Evolutionary conservation across 2,888 invertebrate genomes (phyloP).

Genomic region (Zaprionus obscuricornis): DNA sequence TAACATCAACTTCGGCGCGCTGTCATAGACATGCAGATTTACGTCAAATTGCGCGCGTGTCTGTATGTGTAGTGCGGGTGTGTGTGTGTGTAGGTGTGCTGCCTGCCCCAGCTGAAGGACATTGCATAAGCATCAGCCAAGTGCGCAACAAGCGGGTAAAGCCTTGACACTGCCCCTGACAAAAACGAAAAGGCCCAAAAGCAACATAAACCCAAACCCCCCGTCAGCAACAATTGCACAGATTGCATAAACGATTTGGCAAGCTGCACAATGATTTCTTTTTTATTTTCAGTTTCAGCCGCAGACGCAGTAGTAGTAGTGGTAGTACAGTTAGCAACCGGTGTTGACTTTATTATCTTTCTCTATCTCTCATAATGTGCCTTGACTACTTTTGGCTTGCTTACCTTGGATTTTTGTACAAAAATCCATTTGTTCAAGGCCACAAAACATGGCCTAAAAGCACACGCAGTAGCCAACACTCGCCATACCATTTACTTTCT

Average conservation of each 20-base stretch:
- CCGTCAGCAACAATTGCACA: constrained; percentile 54
- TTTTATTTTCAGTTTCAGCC: background rate
- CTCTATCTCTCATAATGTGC: too few species aligned
- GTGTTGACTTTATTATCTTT: constrained; percentile 39
- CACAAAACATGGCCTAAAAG: constrained; percentile 13
- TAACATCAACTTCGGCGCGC: constrained; percentile 52
- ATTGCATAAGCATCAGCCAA: constrained; percentile 60
- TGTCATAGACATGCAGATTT: constrained; percentile 63
- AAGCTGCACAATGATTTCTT: constrained; percentile 38
- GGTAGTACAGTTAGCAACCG: too few species aligned
- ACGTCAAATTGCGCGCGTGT: constrained; percentile 36
- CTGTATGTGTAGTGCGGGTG: constrained; percentile 7
- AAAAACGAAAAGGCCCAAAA: constrained; percentile 20
- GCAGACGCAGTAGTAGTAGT: too few species aligned
- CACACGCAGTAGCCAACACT: constrained; percentile 6
- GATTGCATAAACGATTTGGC: constrained; percentile 51
- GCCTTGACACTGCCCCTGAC: constrained; percentile 56
- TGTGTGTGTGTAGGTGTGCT: constrained; percentile 29
- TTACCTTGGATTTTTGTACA: constrained; percentile 41
- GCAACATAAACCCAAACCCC: background rate
- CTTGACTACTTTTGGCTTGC: background rate
- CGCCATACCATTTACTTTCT: background rate
- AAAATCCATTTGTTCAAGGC: constrained; percentile 53
- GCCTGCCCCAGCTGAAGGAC: constrained; percentile 53
- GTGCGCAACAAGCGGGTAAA: constrained; percentile 64